These are phyloP conservation scores for Osmerus eperlanus DNA, from an alignment of 2,113 vertebrate genomes.

Conservation along the genomic window DNA sequence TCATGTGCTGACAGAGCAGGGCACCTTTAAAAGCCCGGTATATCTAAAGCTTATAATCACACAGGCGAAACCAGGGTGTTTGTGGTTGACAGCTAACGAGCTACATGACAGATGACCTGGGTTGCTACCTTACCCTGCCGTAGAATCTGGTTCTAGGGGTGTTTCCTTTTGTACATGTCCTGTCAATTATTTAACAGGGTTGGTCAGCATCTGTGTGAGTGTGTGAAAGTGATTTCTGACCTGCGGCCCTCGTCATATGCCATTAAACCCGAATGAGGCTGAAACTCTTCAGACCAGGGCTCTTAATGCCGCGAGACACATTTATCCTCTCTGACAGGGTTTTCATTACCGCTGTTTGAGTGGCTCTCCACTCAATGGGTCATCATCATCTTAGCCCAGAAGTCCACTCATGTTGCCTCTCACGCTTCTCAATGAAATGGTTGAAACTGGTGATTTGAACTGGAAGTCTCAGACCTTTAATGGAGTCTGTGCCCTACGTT, in stretches of 20 bases:
- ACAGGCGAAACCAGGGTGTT: slow-evolving; percentile 15
- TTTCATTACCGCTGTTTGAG: slow-evolving; percentile 20
- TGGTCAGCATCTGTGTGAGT: not conserved
- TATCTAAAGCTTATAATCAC: slow-evolving; percentile 38
- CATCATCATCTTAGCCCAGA: not conserved
- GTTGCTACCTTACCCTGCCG: not conserved
- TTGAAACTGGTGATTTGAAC: too few species aligned
- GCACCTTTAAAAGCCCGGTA: slow-evolving; percentile 31
- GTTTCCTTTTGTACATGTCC: slow-evolving; percentile 15
- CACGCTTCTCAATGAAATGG: too few species aligned
- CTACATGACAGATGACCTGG: not conserved
- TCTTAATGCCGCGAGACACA: slow-evolving; percentile 5
- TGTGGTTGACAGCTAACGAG: slow-evolving; percentile 6
- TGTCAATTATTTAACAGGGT: not conserved
- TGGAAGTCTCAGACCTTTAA: too few species aligned
- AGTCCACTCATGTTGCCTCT: not conserved
- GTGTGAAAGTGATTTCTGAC: slow-evolving; percentile 3
- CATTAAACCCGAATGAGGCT: slow-evolving; percentile 9
- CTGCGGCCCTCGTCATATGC: slow-evolving; percentile 22
- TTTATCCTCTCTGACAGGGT: slow-evolving; percentile 11
- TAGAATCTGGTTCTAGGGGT: not conserved
- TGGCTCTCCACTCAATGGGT: not conserved
- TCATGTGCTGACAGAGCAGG: slow-evolving; percentile 29
- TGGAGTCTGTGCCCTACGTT: too few species aligned
- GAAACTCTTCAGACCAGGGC: slow-evolving; percentile 9